Conservation (phyloP, 2,113 vertebrate genomes). For the Prinia subflava region DNA sequence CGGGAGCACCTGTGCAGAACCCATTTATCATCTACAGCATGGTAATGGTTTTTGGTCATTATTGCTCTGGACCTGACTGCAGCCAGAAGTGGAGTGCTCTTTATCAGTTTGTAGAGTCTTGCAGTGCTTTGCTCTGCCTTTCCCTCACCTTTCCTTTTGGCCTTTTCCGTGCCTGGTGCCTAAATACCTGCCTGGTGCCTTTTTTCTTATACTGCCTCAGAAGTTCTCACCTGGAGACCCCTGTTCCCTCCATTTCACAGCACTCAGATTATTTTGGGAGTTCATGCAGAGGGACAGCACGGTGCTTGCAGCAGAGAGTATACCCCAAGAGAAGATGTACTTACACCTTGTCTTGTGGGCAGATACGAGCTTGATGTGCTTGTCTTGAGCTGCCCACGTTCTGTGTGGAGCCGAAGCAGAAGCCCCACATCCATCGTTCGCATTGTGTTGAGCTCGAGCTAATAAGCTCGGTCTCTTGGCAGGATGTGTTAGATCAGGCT, state of each 20-base stretch:
- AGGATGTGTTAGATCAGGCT: conserved; percentile 56
- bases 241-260: neutral
- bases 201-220: neutral
- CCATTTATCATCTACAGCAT: neutral
- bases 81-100: neutral
- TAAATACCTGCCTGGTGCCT: neutral
- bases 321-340: neutral
- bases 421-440: neutral
- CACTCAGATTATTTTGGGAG: neutral
- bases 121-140: neutral
- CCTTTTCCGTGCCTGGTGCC: neutral
- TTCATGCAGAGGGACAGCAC: neutral
- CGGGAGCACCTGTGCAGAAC: neutral
- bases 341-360: fast-evolving
- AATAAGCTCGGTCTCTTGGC: conserved; percentile 54
- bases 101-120: neutral
- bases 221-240: neutral
- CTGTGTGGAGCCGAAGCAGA: conserved; percentile 3
- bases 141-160: neutral
- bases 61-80: neutral
- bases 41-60: neutral
- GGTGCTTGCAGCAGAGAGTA: neutral
- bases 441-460: neutral
- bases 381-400: neutral
- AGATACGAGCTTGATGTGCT: neutral